Evolutionary conservation across 2,888 invertebrate genomes (phyloP).

Genomic region (Leucoptera coffeella): DNA sequence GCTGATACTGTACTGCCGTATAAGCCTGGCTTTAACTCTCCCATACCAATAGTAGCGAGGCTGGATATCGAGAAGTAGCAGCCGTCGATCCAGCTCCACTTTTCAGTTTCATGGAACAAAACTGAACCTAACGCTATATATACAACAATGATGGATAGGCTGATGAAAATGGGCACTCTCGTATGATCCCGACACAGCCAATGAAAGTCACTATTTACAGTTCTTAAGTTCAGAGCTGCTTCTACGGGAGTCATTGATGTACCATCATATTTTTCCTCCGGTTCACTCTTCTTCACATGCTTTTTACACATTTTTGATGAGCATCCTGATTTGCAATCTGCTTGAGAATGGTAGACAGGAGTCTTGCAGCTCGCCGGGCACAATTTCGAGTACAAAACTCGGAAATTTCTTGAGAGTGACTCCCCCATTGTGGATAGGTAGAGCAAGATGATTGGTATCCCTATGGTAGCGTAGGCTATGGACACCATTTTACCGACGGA

Average conservation of each 20-base stretch:
- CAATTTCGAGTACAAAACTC: conserved; percentile 60
- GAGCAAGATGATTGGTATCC: conserved; percentile 82
- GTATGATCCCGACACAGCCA: conserved; percentile 53
- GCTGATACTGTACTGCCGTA: conserved; percentile 38
- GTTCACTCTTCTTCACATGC: background rate
- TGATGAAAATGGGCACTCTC: conserved; percentile 82
- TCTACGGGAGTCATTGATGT: conserved; percentile 26
- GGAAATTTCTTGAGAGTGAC: conserved; percentile 72
- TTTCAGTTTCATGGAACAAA: conserved; percentile 84
- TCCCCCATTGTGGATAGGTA: conserved; percentile 86
- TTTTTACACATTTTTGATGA: conserved; percentile 11
- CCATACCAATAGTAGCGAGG: conserved; percentile 78
- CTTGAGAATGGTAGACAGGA: conserved; percentile 16
- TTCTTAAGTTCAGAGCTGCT: conserved; percentile 33
- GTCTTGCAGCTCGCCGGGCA: conserved; percentile 19
- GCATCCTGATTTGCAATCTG: conserved; percentile 15
- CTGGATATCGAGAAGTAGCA: conserved; percentile 76
- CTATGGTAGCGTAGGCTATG: conserved; percentile 77
- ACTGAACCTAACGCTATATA: conserved; percentile 87
- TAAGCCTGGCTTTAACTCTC: conserved; percentile 66
- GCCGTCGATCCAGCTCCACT: conserved; percentile 87
- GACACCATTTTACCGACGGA: conserved; percentile 75
- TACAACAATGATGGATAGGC: conserved; percentile 75
- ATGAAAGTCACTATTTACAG: conserved; percentile 26
- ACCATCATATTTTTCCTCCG: background rate